These are phyloP conservation scores for Takifugu rubripes DNA, from an alignment of 2,797 vertebrate species.

Conservation along the genomic window DNA sequence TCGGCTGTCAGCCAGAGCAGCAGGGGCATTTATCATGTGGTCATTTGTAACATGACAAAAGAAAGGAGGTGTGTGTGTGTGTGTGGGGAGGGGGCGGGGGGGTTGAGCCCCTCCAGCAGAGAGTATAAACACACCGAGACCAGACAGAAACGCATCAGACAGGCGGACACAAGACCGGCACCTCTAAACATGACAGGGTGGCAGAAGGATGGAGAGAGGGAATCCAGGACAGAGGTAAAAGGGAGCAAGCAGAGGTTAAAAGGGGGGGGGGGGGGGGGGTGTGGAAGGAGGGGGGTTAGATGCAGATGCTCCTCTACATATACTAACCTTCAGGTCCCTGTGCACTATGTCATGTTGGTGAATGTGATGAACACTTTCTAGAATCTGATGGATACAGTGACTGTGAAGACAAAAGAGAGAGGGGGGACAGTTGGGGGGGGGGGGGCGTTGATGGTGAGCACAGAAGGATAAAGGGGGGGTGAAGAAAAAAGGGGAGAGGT, in stretches of 20 bases:
- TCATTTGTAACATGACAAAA: conserved; percentile 18
- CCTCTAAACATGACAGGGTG: conserved; percentile 30
- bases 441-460: conserved; percentile 15
- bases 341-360: conserved; percentile 90
- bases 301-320: conserved; percentile 61
- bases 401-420: conserved; percentile 79
- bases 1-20: conserved; percentile 29
- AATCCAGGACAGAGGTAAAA: conserved; percentile 17
- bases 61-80: neutral
- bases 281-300: conserved; percentile 21
- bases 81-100: neutral
- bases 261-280: conserved; percentile 33
- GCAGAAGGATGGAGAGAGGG: conserved; percentile 16
- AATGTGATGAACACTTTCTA: conserved; percentile 88
- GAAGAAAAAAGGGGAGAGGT: conserved; percentile 18
- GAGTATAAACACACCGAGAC: conserved; percentile 23
- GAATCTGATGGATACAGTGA: conserved; percentile 90
- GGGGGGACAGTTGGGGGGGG: conserved; percentile 22
- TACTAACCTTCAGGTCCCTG: conserved; percentile 89
- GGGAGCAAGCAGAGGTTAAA: conserved; percentile 41
- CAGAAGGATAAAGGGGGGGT: conserved; percentile 7
- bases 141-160: conserved; percentile 35
- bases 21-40: conserved; percentile 38
- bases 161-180: conserved; percentile 43
- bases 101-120: conserved; percentile 17